A percentile compares a stretch with the other conserved stretches of the same genome.
Conservation (phyloP, 2,888 invertebrate species). For the Marasmarcha lunaedactyla region DNA sequence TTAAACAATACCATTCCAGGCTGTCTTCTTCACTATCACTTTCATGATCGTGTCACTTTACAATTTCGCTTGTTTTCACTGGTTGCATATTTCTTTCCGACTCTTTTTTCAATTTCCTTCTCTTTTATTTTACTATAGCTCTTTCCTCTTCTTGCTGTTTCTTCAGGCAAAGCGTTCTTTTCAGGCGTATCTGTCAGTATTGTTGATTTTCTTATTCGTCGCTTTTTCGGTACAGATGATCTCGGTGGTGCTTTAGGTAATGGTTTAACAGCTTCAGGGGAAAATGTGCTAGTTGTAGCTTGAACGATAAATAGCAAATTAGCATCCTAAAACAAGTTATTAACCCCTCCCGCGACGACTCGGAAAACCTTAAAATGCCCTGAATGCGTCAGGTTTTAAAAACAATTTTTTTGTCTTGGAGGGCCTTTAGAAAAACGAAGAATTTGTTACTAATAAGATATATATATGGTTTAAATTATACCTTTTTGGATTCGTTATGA, state of each 20-base stretch:
- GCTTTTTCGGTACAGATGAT: background rate
- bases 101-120: no score
- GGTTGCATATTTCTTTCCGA: background rate
- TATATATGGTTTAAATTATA: no score
- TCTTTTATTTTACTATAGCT: no score
- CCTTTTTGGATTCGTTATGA: no score
- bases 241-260: background rate
- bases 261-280: background rate
- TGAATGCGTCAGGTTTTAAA: no score
- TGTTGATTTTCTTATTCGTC: background rate
- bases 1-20: constrained; percentile 6
- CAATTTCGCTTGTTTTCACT: constrained; percentile 1
- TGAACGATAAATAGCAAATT: no score
- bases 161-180: constrained; percentile 2
- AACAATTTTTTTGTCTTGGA: no score
- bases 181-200: background rate
- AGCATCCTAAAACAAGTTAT: background rate
- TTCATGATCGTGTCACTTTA: constrained; percentile 2
- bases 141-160: constrained; percentile 1
- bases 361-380: no score
- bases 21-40: constrained; percentile 2
- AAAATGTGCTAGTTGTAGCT: background rate
- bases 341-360: no score
- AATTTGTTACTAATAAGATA: no score
- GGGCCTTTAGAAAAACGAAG: no score